A percentile compares a stretch with the other conserved stretches of the same genome.
phyloP scores from a whole-genome alignment of 2,888 invertebrate genomes.

The Frankliniella intonsa region DNA sequence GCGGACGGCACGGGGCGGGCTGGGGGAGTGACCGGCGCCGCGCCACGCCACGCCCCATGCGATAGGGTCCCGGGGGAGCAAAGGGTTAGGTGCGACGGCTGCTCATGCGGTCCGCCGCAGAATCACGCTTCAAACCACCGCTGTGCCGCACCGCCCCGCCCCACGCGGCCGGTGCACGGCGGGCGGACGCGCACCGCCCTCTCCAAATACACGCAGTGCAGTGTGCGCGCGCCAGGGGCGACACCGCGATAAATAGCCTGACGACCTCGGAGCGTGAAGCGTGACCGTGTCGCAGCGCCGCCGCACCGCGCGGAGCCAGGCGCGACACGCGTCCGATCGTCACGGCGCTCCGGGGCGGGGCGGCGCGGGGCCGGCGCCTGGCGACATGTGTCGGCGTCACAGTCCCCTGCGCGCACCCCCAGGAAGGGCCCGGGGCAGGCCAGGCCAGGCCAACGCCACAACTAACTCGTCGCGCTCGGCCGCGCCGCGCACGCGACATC shows the following conservation, averaged over 20 bases:
- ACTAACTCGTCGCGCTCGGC: not conserved
- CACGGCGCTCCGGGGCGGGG: not conserved
- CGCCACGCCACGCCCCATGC: not conserved
- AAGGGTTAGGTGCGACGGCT: not conserved
- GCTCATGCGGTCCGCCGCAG: not conserved
- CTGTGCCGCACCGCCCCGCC: not conserved
- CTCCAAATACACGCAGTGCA: no score
- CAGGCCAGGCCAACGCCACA: not conserved
- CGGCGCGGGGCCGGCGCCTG: not conserved
- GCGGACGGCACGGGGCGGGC: not conserved
- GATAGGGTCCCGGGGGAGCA: not conserved
- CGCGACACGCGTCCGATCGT: not conserved
- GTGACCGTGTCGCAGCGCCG: no score
- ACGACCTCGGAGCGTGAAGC: no score
- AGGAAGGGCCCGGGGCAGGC: not conserved
- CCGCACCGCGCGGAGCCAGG: no score
- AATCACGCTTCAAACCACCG: not conserved
- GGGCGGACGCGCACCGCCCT: not conserved
- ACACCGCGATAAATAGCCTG: no score
- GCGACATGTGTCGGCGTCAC: no score
- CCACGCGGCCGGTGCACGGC: not conserved
- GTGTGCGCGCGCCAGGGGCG: no score
- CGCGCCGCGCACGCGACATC: conserved; percentile 6
- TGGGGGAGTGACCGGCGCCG: not conserved
- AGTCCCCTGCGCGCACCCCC: not conserved